Evolutionary conservation across 2,797 vertebrate species (phyloP).

Genomic region (Clamator glandarius): DNA sequence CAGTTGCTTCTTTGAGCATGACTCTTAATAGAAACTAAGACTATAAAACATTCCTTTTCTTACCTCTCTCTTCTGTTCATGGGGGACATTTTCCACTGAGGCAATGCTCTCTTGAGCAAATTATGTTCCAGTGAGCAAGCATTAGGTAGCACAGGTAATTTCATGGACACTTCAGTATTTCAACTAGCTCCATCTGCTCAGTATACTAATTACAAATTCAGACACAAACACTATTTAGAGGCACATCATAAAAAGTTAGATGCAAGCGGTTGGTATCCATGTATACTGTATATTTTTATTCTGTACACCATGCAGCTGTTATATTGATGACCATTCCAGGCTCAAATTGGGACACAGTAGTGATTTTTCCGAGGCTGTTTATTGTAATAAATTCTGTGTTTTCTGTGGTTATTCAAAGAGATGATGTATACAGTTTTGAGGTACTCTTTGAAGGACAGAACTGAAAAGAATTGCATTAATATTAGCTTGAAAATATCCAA

Average conservation of each 20-base stretch:
- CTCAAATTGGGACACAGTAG: neutral
- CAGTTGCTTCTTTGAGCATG: neutral
- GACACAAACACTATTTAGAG: neutral
- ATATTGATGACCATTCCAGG: neutral
- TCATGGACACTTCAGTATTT: slow-evolving; percentile 14
- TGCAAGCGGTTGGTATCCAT: slow-evolving; percentile 5
- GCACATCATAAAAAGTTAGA: slow-evolving; percentile 24
- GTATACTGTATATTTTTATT: slow-evolving; percentile 4
- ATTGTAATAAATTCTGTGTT: neutral
- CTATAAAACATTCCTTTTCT: neutral
- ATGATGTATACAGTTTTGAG: no score
- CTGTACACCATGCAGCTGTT: neutral
- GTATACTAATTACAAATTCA: slow-evolving; percentile 18
- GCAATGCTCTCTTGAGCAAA: neutral
- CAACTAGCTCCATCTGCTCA: slow-evolving; percentile 35
- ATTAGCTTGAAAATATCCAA: neutral
- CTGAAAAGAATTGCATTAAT: neutral
- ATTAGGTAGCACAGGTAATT: neutral
- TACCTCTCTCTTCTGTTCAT: neutral
- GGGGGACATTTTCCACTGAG: neutral
- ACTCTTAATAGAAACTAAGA: neutral
- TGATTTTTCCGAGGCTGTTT: neutral
- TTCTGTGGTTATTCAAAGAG: neutral
- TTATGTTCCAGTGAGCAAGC: neutral
- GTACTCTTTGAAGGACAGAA: neutral